Evolutionary conservation across 2,797 vertebrate genomes (phyloP), one percentile per base, ranked within the genome.

Genomic region (Okamejei kenojei): DNA sequence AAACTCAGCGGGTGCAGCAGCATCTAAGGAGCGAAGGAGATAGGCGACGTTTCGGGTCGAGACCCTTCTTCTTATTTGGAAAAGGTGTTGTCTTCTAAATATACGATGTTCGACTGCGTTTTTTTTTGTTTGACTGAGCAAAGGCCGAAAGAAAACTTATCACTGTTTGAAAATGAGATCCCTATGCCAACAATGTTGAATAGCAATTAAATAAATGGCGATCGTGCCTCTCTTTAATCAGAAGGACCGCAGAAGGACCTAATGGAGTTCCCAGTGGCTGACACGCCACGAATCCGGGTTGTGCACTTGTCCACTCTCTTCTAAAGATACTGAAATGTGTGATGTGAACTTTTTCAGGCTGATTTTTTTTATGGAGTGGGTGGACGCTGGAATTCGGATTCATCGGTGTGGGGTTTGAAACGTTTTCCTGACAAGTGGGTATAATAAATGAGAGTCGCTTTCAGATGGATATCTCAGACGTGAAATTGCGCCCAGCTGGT

Each of bases 401-500:
- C 94, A 95, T 94, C 95, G 93, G 94, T 94, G 95, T 95, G 95
- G 94, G 95, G 94, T 95, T 97, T 95, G 96, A 96, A 97, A 97
- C 95, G 96, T 96, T 97, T 96, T 95, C 94, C 97, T 98, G 98
- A 98, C 97, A 98, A 97, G 96, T 96, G 96, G 95, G 97, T 97
- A 97, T 98, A 98, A 98, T 98, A 98, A 98, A 98, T 98, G 97
- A 97, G 97, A 96, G 95, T 94, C 95, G 96, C 98, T 98, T 98
- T 98, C 98, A 98, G 97, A 97, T 97, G 97, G 97, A 97, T 97
- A 98, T 97, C 97, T 98, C 97, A 98, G 97, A 98, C 97, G 98
- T 98, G 98, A 99, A 98, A 98, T 98, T 97, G 97, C 97, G 95
- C 97, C 97, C 98, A 98, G 98, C 98, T 98, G 98, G 97, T 97